These are phyloP conservation scores for Anoplolepis gracilipes DNA, from an alignment of 1,140 invertebrate genomes.

Conservation along the genomic window DNA sequence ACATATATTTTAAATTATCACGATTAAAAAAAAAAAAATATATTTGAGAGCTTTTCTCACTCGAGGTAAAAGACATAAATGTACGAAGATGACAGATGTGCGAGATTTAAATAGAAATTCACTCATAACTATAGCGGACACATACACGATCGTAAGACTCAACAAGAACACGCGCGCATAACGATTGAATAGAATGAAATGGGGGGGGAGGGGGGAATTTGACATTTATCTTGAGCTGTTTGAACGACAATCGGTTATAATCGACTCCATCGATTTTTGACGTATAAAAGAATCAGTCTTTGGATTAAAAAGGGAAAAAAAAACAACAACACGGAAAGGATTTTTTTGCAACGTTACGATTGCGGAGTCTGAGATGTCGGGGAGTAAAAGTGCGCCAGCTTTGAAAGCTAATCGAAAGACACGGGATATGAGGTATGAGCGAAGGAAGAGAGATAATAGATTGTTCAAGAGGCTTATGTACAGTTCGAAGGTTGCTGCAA, in stretches of 20 bases:
- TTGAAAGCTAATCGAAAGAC: conserved; percentile 49
- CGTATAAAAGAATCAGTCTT: conserved; percentile 74
- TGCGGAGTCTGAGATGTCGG: conserved; percentile 23
- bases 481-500: conserved; percentile 30
- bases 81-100: conserved; percentile 28
- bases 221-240: neutral
- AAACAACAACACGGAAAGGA: neutral
- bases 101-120: conserved; percentile 34
- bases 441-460: conserved; percentile 43
- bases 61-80: conserved; percentile 35
- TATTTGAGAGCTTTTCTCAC: conserved; percentile 33
- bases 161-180: no score
- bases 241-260: conserved; percentile 1
- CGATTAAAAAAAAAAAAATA: conserved; percentile 37
- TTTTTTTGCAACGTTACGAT: conserved; percentile 44
- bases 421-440: conserved; percentile 30
- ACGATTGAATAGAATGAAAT: neutral
- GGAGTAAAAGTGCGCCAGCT: conserved; percentile 12
- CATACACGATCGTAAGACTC: neutral
- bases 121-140: conserved; percentile 31
- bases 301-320: conserved; percentile 32
- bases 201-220: neutral
- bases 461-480: conserved; percentile 56
- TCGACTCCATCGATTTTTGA: neutral
- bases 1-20: conserved; percentile 56